Evolutionary conservation across 2,113 vertebrate genomes (phyloP), one percentile per base, ranked within the genome.

Genomic region (Chaetorhynchus papuensis): DNA sequence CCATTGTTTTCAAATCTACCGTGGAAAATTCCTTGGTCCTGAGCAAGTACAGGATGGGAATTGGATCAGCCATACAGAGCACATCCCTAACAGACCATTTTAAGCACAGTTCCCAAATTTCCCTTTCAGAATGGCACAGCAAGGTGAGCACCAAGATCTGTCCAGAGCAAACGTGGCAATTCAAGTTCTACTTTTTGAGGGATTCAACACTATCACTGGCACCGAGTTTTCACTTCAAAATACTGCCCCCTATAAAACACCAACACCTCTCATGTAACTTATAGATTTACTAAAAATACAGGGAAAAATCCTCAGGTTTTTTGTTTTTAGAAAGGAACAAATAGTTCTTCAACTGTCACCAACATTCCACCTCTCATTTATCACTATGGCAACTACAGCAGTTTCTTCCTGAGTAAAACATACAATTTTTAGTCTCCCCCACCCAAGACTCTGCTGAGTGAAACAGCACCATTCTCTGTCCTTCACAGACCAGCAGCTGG

Each of bases 251-350:
- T 59, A 59, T 14, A 37, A 76, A 70, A 52, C 65, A 66, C 20
- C 3, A 80, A 41, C 53, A 76, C 9, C 22, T 41, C 45, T 72
- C 53, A 7, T 2, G 5, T 39, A 74, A 41, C 53, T 79, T 77
- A 15, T 1, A 63, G 16, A 66, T 83, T 74, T 81, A 69, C 75
- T 86, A 77, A 86, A 92, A 93, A 83, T 49, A 86, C 9, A 30
- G 5, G 10, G 44, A 59, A 86, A 82, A 60, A 83, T 14, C 56
- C 56, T 78, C 59, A 54, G 57, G 8, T 41, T 79, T 94, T 90
- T 93, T 91, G 72, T 63, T 95, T 96, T 96, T 57, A 84, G 82
- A 85, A 83, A 90, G 53, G 93, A 94, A 93, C 86, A 89, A 94
- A 81, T 23, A 52, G 89, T 89, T 94, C 79, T 70, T 89, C 83